These are phyloP conservation scores for Manacus vitellinus DNA, from an alignment of 2,113 vertebrate genomes.

Conservation along the genomic window DNA sequence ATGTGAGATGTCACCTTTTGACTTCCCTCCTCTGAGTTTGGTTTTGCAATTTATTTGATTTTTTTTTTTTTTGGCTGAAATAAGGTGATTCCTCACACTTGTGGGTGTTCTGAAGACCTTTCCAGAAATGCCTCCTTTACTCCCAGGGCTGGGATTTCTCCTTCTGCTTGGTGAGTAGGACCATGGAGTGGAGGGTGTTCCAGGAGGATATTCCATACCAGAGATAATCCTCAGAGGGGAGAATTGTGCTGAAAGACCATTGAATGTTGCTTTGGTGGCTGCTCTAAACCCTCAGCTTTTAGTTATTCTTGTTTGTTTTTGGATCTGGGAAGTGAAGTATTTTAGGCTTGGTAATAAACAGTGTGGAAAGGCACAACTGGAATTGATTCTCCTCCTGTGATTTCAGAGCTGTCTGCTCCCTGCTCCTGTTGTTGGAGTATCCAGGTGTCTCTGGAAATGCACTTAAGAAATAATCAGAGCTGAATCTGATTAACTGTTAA, in stretches of 20 bases:
- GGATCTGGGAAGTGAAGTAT: neutral
- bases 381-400: neutral
- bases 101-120: neutral
- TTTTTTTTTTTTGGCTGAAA: neutral
- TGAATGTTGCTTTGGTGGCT: neutral
- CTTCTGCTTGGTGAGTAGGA: slow-evolving; percentile 43
- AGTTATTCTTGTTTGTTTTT: neutral
- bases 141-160: neutral
- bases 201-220: neutral
- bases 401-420: neutral
- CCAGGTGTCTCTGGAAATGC: neutral
- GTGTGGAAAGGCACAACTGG: neutral
- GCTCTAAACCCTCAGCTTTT: neutral
- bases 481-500: neutral
- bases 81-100: neutral
- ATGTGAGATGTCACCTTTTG: neutral
- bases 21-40: neutral
- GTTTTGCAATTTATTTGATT: neutral
- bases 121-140: neutral
- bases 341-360: neutral
- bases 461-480: neutral
- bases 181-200: rapidly evolving
- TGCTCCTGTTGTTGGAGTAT: neutral
- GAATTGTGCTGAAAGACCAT: neutral
- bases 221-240: neutral